Percentiles rank a stretch among this genome's conserved stretches.
These are phyloP conservation scores for Momotus momota DNA, from an alignment of 2,797 vertebrate species.

Conservation along the genomic window DNA sequence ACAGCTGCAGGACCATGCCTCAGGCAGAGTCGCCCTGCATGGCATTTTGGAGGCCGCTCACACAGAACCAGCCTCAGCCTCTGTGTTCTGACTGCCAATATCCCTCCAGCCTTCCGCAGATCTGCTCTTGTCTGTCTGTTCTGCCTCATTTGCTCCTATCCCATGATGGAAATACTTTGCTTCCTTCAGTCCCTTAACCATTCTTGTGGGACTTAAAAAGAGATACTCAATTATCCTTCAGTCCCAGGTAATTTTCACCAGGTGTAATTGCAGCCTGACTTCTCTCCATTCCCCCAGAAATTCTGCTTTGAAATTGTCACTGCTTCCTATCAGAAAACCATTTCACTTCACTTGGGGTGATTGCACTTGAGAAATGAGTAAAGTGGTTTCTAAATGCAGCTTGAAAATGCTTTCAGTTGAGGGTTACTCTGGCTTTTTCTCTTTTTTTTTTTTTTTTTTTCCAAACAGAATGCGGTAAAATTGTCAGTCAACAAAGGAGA, in stretches of 20 bases:
- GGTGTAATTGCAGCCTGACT: constrained; percentile 41
- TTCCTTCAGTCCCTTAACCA: not conserved
- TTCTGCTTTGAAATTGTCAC: not conserved
- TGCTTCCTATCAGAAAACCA: not conserved
- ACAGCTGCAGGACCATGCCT: rapidly evolving
- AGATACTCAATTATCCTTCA: not conserved
- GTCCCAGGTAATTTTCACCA: not conserved
- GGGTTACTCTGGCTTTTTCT: not conserved
- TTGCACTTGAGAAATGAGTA: not conserved
- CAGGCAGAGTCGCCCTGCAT: not conserved
- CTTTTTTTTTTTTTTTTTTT: not conserved
- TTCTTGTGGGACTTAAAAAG: not conserved
- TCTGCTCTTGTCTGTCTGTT: not conserved
- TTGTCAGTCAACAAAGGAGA: not conserved
- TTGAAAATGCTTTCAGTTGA: constrained; percentile 5
- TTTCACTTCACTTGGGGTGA: not conserved
- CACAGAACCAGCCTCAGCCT: not conserved
- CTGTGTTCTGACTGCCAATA: not conserved
- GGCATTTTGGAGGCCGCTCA: not conserved
- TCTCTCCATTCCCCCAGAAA: not conserved
- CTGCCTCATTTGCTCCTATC: not conserved
- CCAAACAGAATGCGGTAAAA: not conserved
- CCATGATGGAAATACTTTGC: not conserved
- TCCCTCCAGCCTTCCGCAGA: not conserved
- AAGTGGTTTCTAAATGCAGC: constrained; percentile 10